Conservation (phyloP, 2,888 invertebrate species). For the Nasonia oneida region DNA sequence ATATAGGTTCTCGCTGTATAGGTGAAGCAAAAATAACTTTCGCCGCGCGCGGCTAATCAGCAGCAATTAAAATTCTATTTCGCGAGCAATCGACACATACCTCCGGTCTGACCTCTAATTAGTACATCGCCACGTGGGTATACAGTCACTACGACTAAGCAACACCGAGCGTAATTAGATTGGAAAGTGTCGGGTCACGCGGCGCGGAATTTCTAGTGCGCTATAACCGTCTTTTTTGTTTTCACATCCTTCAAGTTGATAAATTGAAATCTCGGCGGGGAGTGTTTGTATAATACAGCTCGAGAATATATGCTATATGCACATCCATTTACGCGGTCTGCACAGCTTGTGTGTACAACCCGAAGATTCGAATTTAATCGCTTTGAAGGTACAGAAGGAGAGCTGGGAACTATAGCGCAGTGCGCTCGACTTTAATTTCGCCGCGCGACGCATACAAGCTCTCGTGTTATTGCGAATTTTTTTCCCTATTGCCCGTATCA, state of each 20-base stretch:
- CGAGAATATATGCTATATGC: too few species aligned
- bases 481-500: too few species aligned
- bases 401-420: too few species aligned
- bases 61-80: constrained; percentile 1
- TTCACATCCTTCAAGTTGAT: not conserved
- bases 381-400: too few species aligned
- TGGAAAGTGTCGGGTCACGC: not conserved
- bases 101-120: not conserved
- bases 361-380: too few species aligned
- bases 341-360: too few species aligned
- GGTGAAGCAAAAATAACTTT: not conserved
- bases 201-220: not conserved
- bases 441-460: too few species aligned
- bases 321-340: too few species aligned
- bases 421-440: too few species aligned
- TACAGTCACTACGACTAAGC: not conserved
- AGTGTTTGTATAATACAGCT: too few species aligned
- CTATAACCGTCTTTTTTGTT: not conserved
- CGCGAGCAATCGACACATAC: not conserved
- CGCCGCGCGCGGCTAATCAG: not conserved
- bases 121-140: not conserved
- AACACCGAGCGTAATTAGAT: not conserved
- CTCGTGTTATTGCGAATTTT: too few species aligned
- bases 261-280: not conserved
- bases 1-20: not conserved